Evolutionary conservation across 2,797 vertebrate genomes (phyloP).

Genomic region (Bradypodion pumilum): DNA sequence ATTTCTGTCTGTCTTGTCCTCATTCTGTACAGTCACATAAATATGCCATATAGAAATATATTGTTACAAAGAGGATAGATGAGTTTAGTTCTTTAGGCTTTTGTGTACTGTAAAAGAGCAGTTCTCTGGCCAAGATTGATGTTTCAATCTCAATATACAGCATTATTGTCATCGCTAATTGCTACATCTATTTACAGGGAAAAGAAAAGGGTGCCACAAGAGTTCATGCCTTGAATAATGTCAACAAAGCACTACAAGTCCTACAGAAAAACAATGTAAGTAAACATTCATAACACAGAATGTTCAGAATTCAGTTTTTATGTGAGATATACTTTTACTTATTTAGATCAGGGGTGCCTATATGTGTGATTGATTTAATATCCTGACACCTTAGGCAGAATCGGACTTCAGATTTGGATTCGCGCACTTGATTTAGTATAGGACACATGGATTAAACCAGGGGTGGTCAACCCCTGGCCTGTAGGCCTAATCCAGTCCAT

Average conservation of each 20-base stretch:
- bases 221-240: slow-evolving; percentile 97
- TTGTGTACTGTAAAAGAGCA: neutral
- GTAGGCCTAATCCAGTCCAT: too few species aligned
- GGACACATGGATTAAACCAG: too few species aligned
- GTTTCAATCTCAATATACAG: slow-evolving; percentile 1
- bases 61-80: slow-evolving; percentile 9
- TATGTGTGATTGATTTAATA: too few species aligned
- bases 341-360: too few species aligned
- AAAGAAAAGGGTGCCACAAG: slow-evolving; percentile 95
- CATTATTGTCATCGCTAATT: slow-evolving; percentile 33
- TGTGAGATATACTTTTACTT: neutral
- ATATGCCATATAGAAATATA: slow-evolving; percentile 28
- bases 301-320: slow-evolving; percentile 1
- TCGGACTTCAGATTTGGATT: too few species aligned
- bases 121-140: slow-evolving; percentile 12
- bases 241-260: slow-evolving; percentile 94
- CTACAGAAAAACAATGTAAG: slow-evolving; percentile 98
- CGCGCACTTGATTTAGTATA: too few species aligned
- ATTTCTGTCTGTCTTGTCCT: slow-evolving; percentile 33
- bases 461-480: too few species aligned
- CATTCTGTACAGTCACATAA: slow-evolving; percentile 33
- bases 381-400: too few species aligned
- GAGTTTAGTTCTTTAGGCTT: neutral
- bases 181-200: slow-evolving; percentile 78
- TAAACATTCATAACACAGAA: slow-evolving; percentile 53